Conservation (phyloP, 30 jellyfish, hydroid and myxozoan species). For the Catostylus mosaicus region DNA sequence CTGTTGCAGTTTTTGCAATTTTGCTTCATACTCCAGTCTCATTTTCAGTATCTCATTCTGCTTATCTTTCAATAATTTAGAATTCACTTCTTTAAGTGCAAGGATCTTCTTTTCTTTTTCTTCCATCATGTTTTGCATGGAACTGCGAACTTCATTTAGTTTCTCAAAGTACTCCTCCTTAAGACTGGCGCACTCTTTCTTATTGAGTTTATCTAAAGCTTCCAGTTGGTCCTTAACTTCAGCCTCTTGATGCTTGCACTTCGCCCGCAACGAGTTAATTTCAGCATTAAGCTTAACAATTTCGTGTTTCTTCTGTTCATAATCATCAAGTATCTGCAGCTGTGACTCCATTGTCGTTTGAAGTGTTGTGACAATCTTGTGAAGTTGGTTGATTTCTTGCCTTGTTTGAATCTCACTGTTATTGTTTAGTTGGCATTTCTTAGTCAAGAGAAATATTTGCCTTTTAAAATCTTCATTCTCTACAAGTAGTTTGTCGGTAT, state of each 20-base stretch:
- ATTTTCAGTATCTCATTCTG: conserved; percentile 47
- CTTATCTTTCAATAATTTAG: conserved; percentile 24
- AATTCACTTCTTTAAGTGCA: neutral
- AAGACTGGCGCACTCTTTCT: conserved; percentile 3
- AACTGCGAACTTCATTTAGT: neutral
- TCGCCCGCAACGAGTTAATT: neutral
- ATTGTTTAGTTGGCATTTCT: conserved; percentile 45
- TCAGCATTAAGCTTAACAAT: conserved; percentile 20
- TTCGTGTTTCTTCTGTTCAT: conserved; percentile 26
- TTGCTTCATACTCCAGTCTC: conserved; percentile 50
- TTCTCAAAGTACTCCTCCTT: conserved; percentile 32
- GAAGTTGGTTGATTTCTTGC: conserved; percentile 62
- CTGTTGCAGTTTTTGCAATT: conserved; percentile 42
- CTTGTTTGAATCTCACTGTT: conserved; percentile 61
- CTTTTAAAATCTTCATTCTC: conserved; percentile 47
- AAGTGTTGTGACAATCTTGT: conserved; percentile 18
- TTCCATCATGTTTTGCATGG: conserved; percentile 12
- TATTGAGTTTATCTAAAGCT: conserved; percentile 30
- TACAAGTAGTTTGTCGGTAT: conserved; percentile 45
- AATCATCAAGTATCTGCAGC: conserved; percentile 28
- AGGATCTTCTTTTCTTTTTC: conserved; percentile 25
- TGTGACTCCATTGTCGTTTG: conserved; percentile 57
- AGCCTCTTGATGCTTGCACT: neutral
- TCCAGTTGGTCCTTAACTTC: conserved; percentile 29
- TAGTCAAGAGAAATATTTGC: conserved; percentile 23